Base-by-base conservation (phyloP, 1,140 invertebrate genomes). In the Ptiloglossa arizonensis region DNA sequence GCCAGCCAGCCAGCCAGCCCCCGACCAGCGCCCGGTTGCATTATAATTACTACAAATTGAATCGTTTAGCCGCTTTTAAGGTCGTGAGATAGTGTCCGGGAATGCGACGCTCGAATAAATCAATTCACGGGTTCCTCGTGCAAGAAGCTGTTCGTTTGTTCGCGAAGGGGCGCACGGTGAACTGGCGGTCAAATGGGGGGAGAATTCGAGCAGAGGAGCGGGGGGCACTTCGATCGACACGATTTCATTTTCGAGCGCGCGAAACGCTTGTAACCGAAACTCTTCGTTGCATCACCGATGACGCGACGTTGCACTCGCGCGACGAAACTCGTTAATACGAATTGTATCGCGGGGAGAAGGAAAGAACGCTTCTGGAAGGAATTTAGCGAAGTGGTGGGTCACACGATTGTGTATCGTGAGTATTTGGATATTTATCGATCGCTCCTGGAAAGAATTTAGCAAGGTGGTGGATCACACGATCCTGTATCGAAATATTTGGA, bases 21-120 rank as follows among this genome's bases (percentile, higher is more conserved):
- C 41, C 3, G 63, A 48, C 19, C 68, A 60, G 56, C n/a, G n/a
- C 66, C 71, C 81, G 72, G 86, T 87, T 87, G 86, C 86, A 87
- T 87, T 87, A 87, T 87, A 87, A 87, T 87, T 87, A 87, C 79
- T 87, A 87, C 86, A 87, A 87, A 87, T 87, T 87, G 86, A 87
- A 87, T 87, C 86, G 86, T 87, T 87, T 87, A 87, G 86, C 82
- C 82, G 86, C 85, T 87, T 87, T 86, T 87, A 87, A 87, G 86
- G 85, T 85, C 85, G 82, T 87, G 86, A 87, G 86, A 87, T 86
- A 87, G 75, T 75, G 80, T 75, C 79, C 82, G 72, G 64, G 82
- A 87, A 87, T 86, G 85, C 54, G 80, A 77, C 59, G 67, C 69
- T 68, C 60, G 76, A 77, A 85, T 80, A 85, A 86, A 86, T 86